Percentiles rank a stretch among this genome's conserved stretches.
phyloP scores from a whole-genome alignment of 2,797 vertebrate genomes.

The Periophthalmus magnuspinnatus region DNA sequence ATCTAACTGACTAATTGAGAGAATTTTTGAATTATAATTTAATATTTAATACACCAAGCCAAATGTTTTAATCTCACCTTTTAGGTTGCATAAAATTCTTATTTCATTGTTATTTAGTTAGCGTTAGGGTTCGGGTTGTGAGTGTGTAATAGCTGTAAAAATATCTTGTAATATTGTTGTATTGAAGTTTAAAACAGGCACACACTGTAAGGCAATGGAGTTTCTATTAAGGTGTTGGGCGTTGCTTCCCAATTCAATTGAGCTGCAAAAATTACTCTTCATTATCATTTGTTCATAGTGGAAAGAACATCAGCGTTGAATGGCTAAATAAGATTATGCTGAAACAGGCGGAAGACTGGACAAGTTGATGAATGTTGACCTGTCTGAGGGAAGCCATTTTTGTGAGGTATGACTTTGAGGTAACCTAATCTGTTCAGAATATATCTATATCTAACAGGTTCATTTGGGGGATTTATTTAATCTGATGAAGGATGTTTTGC shows the following conservation, averaged over 20 bases:
- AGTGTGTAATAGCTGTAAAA: not conserved
- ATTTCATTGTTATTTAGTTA: not conserved
- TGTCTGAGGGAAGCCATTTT: constrained; percentile 51
- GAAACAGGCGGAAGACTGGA: constrained; percentile 68
- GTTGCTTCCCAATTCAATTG: constrained; percentile 59
- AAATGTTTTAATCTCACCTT: not conserved
- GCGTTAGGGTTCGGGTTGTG: not conserved
- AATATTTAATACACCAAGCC: not conserved
- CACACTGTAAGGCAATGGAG: not conserved
- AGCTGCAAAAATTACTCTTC: constrained; percentile 60
- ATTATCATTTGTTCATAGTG: constrained; percentile 70
- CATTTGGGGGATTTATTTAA: not conserved
- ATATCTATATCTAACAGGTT: constrained; percentile 2
- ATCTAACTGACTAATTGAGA: not conserved
- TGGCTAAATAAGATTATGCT: constrained; percentile 69
- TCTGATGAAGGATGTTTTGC: not conserved
- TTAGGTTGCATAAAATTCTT: not conserved
- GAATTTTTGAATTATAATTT: not conserved
- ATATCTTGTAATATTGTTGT: not conserved
- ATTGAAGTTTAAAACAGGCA: not conserved
- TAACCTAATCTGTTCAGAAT: constrained; percentile 21
- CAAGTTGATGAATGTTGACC: constrained; percentile 60
- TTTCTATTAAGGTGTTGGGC: constrained; percentile 53
- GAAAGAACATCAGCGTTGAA: constrained; percentile 74
- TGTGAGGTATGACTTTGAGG: constrained; percentile 43